phyloP scores from a whole-genome alignment of 2,797 vertebrate species.

The Enteromius paludinosus region DNA sequence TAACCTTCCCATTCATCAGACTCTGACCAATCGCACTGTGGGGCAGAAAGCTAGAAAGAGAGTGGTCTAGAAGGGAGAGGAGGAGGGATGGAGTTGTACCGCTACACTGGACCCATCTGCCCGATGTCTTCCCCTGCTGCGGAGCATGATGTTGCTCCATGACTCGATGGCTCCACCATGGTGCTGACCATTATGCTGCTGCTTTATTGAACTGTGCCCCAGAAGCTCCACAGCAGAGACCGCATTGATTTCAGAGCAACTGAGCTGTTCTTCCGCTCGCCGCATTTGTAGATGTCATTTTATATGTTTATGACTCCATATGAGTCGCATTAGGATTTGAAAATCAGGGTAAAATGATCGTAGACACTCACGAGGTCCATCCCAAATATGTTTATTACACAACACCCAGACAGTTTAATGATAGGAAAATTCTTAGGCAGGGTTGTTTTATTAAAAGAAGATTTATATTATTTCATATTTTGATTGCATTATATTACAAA shows the following conservation, averaged over 20 bases:
- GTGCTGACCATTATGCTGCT: conserved; percentile 74
- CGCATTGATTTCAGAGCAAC: conserved; percentile 48
- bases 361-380: neutral
- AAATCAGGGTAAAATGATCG: neutral
- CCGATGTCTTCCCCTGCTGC: conserved; percentile 84
- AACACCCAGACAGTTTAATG: neutral
- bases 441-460: neutral
- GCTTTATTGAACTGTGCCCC: conserved; percentile 63
- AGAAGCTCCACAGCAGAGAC: conserved; percentile 57
- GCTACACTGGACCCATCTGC: conserved; percentile 86
- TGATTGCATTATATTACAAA: neutral
- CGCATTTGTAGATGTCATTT: conserved; percentile 45
- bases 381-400: neutral
- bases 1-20: conserved; percentile 53
- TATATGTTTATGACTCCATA: conserved; percentile 2
- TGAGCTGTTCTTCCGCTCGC: conserved; percentile 30
- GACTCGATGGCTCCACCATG: conserved; percentile 79
- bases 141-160: conserved; percentile 84
- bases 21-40: conserved; percentile 47
- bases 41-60: conserved; percentile 55
- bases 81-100: conserved; percentile 76
- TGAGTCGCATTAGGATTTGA: neutral
- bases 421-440: neutral
- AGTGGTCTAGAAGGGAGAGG: conserved; percentile 54
- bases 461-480: neutral